Conservation (phyloP, 2,113 vertebrate species). For the Brevimyrus niger region DNA sequence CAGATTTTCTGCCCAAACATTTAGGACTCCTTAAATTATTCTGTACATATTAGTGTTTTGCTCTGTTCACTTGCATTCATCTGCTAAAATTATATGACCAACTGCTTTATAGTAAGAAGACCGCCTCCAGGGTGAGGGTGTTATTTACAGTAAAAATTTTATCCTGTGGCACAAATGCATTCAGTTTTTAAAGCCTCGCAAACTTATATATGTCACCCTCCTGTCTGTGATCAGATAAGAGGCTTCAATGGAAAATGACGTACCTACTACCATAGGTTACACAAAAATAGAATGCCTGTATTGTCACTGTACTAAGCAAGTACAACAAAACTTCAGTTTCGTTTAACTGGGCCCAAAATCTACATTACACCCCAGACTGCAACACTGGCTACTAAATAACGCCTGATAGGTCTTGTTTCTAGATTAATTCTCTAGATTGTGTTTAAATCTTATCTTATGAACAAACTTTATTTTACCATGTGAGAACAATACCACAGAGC, state of each 20-base stretch:
- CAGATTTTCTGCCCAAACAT: neutral
- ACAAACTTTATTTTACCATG: neutral
- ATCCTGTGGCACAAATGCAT: neutral
- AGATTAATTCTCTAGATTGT: neutral
- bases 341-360: neutral
- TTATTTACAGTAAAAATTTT: neutral
- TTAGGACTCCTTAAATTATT: neutral
- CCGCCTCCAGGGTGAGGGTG: neutral
- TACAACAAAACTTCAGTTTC: neutral
- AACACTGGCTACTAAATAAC: neutral
- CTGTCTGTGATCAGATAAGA: constrained; percentile 18
- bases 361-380: neutral
- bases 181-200: neutral
- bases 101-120: neutral
- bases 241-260: constrained; percentile 12
- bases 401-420: neutral
- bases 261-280: neutral
- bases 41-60: neutral
- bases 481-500: neutral
- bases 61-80: neutral
- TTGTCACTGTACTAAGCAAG: neutral
- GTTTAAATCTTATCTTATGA: neutral
- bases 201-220: neutral
- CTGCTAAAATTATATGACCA: neutral
- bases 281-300: neutral